Evolutionary conservation across 2,113 vertebrate genomes (phyloP).

Genomic region (Illadopsis cleaveri): DNA sequence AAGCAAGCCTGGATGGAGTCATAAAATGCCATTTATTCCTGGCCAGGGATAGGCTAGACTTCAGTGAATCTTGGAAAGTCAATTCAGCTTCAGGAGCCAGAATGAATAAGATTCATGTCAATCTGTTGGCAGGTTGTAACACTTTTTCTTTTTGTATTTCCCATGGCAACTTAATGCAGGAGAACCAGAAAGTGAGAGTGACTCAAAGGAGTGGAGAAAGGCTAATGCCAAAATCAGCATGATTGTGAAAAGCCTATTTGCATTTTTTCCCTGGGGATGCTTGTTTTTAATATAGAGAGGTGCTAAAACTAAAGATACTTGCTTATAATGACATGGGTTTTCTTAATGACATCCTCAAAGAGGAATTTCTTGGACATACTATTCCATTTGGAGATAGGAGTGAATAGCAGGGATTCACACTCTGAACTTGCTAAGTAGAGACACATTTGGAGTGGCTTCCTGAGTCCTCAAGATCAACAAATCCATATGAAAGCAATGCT

Average conservation of each 20-base stretch:
- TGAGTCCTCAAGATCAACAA: slow-evolving; percentile 29
- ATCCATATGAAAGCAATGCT: slow-evolving; percentile 23
- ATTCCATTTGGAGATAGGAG: not conserved
- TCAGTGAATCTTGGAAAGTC: not conserved
- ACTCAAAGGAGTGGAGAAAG: slow-evolving; percentile 9
- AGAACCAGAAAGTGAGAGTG: not conserved
- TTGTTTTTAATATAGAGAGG: slow-evolving; percentile 30
- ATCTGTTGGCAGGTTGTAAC: slow-evolving; percentile 10
- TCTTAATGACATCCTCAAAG: not conserved
- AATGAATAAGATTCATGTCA: not conserved
- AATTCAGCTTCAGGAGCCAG: slow-evolving; percentile 2
- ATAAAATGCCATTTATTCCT: not conserved
- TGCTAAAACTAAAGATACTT: slow-evolving; percentile 22
- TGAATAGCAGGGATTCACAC: not conserved
- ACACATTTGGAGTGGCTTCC: not conserved
- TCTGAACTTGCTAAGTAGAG: not conserved
- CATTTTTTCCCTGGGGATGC: slow-evolving; percentile 36
- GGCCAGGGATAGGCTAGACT: not conserved
- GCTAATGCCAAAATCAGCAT: slow-evolving; percentile 37
- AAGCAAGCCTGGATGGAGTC: not conserved
- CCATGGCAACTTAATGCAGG: not conserved
- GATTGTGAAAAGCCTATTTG: slow-evolving; percentile 34
- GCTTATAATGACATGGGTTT: slow-evolving; percentile 1
- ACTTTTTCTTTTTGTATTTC: slow-evolving; percentile 7
- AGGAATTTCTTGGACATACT: slow-evolving; percentile 35